Conservation (phyloP, 30 jellyfish, hydroid and myxozoan species). For the Hydractinia echinata region DNA sequence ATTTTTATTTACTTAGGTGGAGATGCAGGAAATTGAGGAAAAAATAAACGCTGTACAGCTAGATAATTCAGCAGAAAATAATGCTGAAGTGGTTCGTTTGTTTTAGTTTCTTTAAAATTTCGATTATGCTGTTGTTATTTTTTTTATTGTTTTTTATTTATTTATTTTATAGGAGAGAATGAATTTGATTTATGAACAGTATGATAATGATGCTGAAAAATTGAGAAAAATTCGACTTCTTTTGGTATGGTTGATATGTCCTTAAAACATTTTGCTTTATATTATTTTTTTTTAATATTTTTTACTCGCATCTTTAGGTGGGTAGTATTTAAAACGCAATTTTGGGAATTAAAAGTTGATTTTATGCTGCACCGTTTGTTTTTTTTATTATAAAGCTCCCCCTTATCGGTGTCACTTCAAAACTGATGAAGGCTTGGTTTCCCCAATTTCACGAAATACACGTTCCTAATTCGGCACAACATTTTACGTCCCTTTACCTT, state of each 20-base stretch:
- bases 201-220: slow-evolving; percentile 67
- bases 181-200: slow-evolving; percentile 57
- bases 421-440: neutral
- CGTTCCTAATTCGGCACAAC: too few species aligned
- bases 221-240: slow-evolving; percentile 68
- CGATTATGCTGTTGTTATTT: neutral
- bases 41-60: slow-evolving; percentile 45
- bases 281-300: too few species aligned
- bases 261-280: too few species aligned
- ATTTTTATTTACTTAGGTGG: slow-evolving; percentile 36
- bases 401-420: too few species aligned
- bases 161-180: slow-evolving; percentile 50
- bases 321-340: too few species aligned
- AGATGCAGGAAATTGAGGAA: slow-evolving; percentile 63
- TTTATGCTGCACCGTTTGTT: too few species aligned
- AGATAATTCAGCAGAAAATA: slow-evolving; percentile 34
- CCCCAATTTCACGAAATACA: too few species aligned
- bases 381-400: too few species aligned
- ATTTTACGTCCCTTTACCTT: too few species aligned
- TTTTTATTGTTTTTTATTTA: neutral
- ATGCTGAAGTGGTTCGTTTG: slow-evolving; percentile 48
- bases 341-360: too few species aligned
- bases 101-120: neutral
- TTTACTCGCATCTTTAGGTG: too few species aligned
- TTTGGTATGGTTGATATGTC: slow-evolving; percentile 31